Base-by-base conservation (phyloP, 23 tunicate genomes). In the Oikopleura vanhoeffeni region DNA sequence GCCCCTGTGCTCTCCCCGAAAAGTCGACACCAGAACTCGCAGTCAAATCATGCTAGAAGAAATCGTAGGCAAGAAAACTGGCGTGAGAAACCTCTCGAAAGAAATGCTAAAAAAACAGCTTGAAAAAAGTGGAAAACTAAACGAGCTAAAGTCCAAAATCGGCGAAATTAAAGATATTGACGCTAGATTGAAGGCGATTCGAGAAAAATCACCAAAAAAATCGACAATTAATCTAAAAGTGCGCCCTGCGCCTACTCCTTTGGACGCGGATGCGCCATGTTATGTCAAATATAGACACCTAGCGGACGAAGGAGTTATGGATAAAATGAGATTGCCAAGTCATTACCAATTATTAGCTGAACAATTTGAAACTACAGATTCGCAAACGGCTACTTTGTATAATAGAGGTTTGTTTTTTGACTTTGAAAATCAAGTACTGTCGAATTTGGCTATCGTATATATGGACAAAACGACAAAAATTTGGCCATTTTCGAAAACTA, bases 91-190 rank as follows among this genome's bases (percentile, higher is more conserved):
- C 34, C 35, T 71, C 3, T 18, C 36, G 36, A 71, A 71, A 38
- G 79, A 71, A 71, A 3, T 71, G 36, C 79, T 71, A 33, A 71
- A 71, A 38, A 71, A 71, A 32, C 79, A 71, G 79, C 27, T 71
- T 32, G 79, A 71, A 71, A 71, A 71, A 32, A 13, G 34, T 71
- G 79, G 79, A 33, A 71, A 71, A 38, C 38, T 71, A 30, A 71
- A 71, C 79, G 79, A 71, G 79, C 27, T 71, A 33, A 71, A 71
- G 35, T 33, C 27, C 2, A 71, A 71, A 38, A 33, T 71, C 79
- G 35, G 35, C 34, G 35, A 30, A 2, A 32, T 71, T 38, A 71
- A 71, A 38, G 35, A 18, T 30, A 30, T 30, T 30, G 79, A 71
- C 35, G 79, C 27, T 4, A 28, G 79, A 32, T 2, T 71, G 34